phyloP scores from a whole-genome alignment of 2,113 vertebrate species.

The Alexandromys fortis region DNA sequence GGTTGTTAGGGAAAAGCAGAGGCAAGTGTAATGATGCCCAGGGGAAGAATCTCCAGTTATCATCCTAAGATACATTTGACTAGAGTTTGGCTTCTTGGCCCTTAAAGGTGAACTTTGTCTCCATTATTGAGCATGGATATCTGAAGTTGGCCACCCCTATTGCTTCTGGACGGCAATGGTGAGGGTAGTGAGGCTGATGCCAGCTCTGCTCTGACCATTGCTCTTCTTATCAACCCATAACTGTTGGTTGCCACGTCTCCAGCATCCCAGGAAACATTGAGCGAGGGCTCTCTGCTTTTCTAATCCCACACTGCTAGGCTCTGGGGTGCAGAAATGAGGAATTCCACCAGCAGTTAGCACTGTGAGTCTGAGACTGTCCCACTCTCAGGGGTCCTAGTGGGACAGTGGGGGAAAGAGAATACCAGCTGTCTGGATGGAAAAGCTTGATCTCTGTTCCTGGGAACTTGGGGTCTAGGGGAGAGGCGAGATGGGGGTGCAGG shows the following conservation, averaged over 20 bases:
- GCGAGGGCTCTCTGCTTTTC: accelerated
- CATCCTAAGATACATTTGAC: not conserved
- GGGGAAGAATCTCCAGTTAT: not conserved
- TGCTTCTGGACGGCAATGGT: not conserved
- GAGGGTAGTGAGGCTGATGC: not conserved
- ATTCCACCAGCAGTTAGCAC: accelerated
- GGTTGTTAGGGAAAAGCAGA: not conserved
- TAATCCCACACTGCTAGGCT: not conserved
- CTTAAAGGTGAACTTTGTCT: not conserved
- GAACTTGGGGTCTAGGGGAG: not conserved
- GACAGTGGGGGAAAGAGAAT: not conserved
- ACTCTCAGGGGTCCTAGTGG: not conserved
- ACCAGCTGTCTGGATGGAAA: not conserved
- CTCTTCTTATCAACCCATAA: not conserved
- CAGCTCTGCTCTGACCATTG: not conserved
- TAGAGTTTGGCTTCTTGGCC: conserved; percentile 2
- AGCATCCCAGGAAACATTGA: not conserved
- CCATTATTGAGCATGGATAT: not conserved
- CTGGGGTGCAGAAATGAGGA: accelerated
- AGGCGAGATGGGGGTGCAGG: not conserved
- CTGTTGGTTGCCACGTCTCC: accelerated
- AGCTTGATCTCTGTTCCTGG: not conserved
- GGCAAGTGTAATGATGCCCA: not conserved
- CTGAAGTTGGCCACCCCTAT: not conserved
- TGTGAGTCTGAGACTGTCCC: not conserved